Base-by-base conservation (phyloP, 2,888 invertebrate species). In the Drosophila flavopinicola region DNA sequence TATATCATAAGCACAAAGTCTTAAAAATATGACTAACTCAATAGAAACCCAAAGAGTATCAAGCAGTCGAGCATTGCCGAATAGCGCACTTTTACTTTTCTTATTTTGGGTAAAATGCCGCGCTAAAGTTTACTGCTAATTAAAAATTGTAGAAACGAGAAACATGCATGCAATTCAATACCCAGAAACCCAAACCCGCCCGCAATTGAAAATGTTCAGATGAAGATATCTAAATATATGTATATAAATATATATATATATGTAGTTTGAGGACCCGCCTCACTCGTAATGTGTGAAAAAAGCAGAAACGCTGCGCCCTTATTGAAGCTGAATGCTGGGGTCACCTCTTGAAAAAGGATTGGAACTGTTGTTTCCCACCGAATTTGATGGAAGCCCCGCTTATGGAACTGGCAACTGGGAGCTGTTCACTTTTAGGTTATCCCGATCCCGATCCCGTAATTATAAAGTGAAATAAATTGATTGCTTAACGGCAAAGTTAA, bases 111-210 rank as follows among this genome's bases (percentile, higher is more conserved):
- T 59, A 47, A 67, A 64, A 71, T 60, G 47, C 63, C 65, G 65
- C 78, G 75, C 75, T 41, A 82, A 88, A 89, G 84, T 89, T 89
- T 89, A 89, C 89, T 89, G 89, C 88, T 89, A 89, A 89, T 89
- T 89, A 89, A 88, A 89, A 87, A 87, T 86, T 89, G 78, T 83
- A 61, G 78, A 79, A 80, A 80, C 84, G 70, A 83, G 71, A 84
- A 83, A 86, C 88, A 87, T 85, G 85, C 80, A 86, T 77, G 76
- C 84, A 87, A 87, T 77, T 67, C 72, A 85, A 83, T 85, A 75
- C 68, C 47, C 38, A 41, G 49, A 59, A 66, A 58, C 61, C 51
- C 51, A 54, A 53, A 57, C 66, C 17, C 70, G 69, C 63, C 64
- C 71, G 64, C 71, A 74, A 72, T 72, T 64, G 75, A 69, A 69